Conservation (phyloP, 2,113 vertebrate species). For the Rana temporaria region DNA sequence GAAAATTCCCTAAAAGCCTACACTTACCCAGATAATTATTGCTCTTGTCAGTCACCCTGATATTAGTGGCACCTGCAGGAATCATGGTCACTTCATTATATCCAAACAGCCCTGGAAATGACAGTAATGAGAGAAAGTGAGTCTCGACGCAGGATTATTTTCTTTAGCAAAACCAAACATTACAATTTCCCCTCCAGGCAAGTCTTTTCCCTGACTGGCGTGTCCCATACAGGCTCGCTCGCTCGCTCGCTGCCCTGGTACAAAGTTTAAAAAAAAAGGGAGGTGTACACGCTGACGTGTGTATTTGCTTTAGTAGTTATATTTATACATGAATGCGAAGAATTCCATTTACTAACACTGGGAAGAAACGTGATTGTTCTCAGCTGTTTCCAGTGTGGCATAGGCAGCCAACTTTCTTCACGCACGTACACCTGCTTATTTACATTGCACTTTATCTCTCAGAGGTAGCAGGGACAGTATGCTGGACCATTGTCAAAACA, state of each 20-base stretch:
- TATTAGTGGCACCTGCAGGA: slow-evolving; percentile 89
- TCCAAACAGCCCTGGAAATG: slow-evolving; percentile 77
- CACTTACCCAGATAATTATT: slow-evolving; percentile 89
- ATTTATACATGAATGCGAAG: slow-evolving; percentile 40
- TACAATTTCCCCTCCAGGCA: neutral
- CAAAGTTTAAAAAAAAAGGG: slow-evolving; percentile 11
- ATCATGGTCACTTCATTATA: slow-evolving; percentile 93
- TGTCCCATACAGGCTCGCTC: neutral
- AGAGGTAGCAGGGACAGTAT: neutral
- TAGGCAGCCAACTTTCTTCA: slow-evolving; percentile 8
- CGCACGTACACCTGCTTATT: slow-evolving; percentile 2
- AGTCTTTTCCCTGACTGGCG: neutral
- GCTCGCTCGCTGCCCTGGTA: neutral
- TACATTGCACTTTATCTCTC: neutral
- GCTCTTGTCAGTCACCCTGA: slow-evolving; percentile 90
- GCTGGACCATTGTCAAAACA: neutral
- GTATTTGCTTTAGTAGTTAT: neutral
- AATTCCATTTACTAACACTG: slow-evolving; percentile 24
- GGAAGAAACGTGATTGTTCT: slow-evolving; percentile 24
- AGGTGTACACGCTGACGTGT: neutral
- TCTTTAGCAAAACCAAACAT: neutral
- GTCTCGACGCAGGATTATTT: neutral
- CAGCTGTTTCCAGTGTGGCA: slow-evolving; percentile 11
- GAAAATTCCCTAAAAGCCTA: fast-evolving
- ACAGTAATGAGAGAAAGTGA: slow-evolving; percentile 7